phyloP scores from a whole-genome alignment of 2,888 invertebrate genomes.

The Hypomecis punctinalis region DNA sequence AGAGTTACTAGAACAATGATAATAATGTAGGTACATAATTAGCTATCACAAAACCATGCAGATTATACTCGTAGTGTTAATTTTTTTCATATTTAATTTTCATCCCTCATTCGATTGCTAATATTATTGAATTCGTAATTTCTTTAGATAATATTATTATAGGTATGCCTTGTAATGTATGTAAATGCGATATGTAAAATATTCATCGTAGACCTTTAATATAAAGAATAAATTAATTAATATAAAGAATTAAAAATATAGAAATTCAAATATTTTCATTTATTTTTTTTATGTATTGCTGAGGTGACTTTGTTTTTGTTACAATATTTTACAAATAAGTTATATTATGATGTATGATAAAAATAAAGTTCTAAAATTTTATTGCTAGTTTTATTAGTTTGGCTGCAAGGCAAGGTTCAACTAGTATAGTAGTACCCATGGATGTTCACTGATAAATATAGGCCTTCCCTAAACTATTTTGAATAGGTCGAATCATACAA shows the following conservation, averaged over 20 bases:
- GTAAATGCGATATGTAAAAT: slow-evolving; percentile 78
- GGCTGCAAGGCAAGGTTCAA: no score
- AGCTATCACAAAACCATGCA: slow-evolving; percentile 26
- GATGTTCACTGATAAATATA: no score
- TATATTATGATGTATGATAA: slow-evolving; percentile 70
- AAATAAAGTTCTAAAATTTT: slow-evolving; percentile 60
- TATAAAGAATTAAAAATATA: slow-evolving; percentile 50
- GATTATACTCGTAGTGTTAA: slow-evolving; percentile 30
- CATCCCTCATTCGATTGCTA: slow-evolving; percentile 31
- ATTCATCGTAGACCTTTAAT: slow-evolving; percentile 64
- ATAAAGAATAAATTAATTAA: no score
- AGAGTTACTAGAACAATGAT: slow-evolving; percentile 19
- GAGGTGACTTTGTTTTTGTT: slow-evolving; percentile 72
- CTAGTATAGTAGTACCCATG: no score
- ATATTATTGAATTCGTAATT: slow-evolving; percentile 29
- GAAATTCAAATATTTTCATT: slow-evolving; percentile 71
- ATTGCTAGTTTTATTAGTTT: slow-evolving; percentile 30
- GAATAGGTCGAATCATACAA: no score
- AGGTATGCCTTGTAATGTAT: slow-evolving; percentile 74
- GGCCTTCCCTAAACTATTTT: no score
- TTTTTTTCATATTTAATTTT: slow-evolving; percentile 19
- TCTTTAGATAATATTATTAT: slow-evolving; percentile 40
- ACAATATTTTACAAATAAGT: slow-evolving; percentile 72
- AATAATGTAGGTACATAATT: slow-evolving; percentile 11
- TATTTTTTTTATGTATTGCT: slow-evolving; percentile 68